These are phyloP conservation scores for Drosophila fulvimacula DNA, from an alignment of 2,888 invertebrate species.

Conservation along the genomic window DNA sequence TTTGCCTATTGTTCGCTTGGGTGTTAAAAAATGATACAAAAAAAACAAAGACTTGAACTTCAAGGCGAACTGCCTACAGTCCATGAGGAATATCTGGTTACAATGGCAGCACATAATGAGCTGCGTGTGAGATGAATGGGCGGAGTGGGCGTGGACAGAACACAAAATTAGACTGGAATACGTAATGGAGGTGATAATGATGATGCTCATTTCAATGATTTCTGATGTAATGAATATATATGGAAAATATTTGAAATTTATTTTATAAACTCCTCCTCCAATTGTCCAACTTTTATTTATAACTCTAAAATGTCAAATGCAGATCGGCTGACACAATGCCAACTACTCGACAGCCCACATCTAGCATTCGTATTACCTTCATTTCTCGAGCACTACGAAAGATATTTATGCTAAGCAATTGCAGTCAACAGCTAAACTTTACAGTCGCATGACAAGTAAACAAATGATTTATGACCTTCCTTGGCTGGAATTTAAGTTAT, in stretches of 20 bases:
- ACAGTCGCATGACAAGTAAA: slow-evolving; percentile 15
- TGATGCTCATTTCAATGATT: not conserved
- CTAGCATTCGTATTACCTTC: slow-evolving; percentile 1
- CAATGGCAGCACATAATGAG: slow-evolving; percentile 41
- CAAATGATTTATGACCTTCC: slow-evolving; percentile 47
- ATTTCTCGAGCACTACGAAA: slow-evolving; percentile 1
- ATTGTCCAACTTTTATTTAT: not conserved
- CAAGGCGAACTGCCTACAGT: slow-evolving; percentile 67
- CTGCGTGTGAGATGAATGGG: slow-evolving; percentile 20
- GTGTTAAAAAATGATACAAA: slow-evolving; percentile 61
- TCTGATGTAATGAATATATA: not conserved
- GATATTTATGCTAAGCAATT: slow-evolving; percentile 23
- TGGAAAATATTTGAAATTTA: not conserved
- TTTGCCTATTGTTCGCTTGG: slow-evolving; percentile 43
- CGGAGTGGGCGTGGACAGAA: slow-evolving; percentile 10
- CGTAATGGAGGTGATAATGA: not conserved
- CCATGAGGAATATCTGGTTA: slow-evolving; percentile 40
- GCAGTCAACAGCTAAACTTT: slow-evolving; percentile 32
- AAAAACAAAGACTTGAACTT: slow-evolving; percentile 45
- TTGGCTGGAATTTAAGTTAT: slow-evolving; percentile 51
- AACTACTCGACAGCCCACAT: slow-evolving; percentile 7
- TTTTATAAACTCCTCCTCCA: not conserved
- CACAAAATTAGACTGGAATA: slow-evolving; percentile 4
- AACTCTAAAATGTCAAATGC: not conserved
- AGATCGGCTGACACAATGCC: not conserved